Conservation (phyloP, 2,113 vertebrate genomes). For the Oryzias melastigma region DNA sequence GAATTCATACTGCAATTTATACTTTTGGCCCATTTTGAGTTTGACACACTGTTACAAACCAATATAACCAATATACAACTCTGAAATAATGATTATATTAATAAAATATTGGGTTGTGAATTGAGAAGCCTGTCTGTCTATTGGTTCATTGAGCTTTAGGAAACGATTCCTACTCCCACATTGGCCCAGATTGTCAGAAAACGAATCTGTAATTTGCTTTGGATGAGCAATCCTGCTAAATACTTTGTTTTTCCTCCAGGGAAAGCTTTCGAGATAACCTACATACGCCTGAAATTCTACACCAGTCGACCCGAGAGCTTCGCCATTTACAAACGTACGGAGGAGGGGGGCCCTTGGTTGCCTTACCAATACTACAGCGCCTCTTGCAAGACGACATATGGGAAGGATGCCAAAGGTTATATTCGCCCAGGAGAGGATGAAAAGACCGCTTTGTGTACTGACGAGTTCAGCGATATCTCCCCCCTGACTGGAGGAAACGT, state of each 20-base stretch:
- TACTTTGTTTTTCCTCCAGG: constrained; percentile 71
- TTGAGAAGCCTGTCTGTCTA: no score
- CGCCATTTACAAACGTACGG: constrained; percentile 87
- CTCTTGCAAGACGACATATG: constrained; percentile 85
- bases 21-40: no score
- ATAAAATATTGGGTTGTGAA: no score
- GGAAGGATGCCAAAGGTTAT: constrained; percentile 65
- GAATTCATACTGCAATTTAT: no score
- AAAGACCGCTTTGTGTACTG: constrained; percentile 85
- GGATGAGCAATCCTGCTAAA: background rate
- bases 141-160: no score
- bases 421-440: constrained; percentile 84
- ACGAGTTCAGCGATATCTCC: constrained; percentile 96
- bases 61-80: no score
- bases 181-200: no score
- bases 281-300: constrained; percentile 91
- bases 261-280: constrained; percentile 95
- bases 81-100: no score
- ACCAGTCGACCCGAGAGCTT: constrained; percentile 95
- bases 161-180: no score
- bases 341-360: constrained; percentile 76
- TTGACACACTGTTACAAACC: no score
- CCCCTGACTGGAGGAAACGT: constrained; percentile 92
- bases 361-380: constrained; percentile 95
- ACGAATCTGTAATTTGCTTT: no score